A percentile compares a stretch with the other conserved stretches of the same genome.
Conservation (phyloP, 1,140 invertebrate genomes). For the Heliconius hewitsoni region DNA sequence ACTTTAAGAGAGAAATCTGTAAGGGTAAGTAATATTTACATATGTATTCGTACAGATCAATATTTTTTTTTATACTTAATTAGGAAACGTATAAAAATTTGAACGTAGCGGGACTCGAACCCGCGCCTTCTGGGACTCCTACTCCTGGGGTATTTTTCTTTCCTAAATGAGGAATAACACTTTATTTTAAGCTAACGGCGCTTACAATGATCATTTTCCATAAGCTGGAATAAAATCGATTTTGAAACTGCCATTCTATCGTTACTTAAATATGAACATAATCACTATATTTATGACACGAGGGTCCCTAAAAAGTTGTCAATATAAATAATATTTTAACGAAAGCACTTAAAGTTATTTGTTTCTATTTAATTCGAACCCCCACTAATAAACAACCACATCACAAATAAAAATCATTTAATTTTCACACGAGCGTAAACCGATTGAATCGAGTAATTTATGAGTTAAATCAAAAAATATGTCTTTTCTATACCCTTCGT, state of each 20-base stretch:
- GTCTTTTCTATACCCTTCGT: slow-evolving; percentile 71
- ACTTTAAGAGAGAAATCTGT: too few species aligned
- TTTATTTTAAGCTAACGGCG: too few species aligned
- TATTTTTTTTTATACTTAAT: too few species aligned
- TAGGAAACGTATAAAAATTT: too few species aligned
- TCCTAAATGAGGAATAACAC: too few species aligned
- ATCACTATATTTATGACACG: neutral
- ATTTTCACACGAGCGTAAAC: slow-evolving; percentile 74
- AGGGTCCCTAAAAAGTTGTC: neutral
- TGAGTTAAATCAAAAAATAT: slow-evolving; percentile 80
- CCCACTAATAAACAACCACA: slow-evolving; percentile 58
- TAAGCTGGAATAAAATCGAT: neutral
- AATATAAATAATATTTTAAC: slow-evolving; percentile 8
- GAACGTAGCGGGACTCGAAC: too few species aligned
- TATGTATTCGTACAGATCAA: too few species aligned
- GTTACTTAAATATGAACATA: neutral
- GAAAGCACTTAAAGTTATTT: slow-evolving; percentile 8
- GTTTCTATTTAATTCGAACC: slow-evolving; percentile 7
- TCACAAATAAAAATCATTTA: slow-evolving; percentile 66
- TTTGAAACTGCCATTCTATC: neutral
- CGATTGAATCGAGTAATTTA: slow-evolving; percentile 78
- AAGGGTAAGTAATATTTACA: too few species aligned
- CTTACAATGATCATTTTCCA: too few species aligned
- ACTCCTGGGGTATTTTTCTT: too few species aligned
- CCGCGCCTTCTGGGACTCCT: too few species aligned